Evolutionary conservation across 2,113 vertebrate genomes (phyloP).

Genomic region (Zosterops hypoxanthus): DNA sequence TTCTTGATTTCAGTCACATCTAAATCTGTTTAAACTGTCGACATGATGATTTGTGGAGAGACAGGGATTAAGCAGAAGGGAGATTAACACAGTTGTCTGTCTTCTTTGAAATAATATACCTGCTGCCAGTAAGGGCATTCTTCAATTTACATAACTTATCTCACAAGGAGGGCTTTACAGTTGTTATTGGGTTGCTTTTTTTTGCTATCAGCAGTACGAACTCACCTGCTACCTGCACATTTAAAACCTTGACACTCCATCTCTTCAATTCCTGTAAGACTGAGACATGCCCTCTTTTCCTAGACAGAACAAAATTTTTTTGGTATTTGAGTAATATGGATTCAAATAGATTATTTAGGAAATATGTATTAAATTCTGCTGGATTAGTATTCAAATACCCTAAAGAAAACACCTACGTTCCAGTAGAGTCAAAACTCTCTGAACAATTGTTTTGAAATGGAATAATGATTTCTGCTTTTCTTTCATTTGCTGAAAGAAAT

Average conservation of each 20-base stretch:
- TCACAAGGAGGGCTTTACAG: slow-evolving; percentile 36
- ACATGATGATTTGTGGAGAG: slow-evolving; percentile 73
- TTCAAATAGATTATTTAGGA: slow-evolving; percentile 1
- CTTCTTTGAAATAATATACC: slow-evolving; percentile 75
- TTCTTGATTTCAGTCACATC: slow-evolving; percentile 79
- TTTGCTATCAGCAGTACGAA: slow-evolving; percentile 46
- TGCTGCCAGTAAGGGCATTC: slow-evolving; percentile 73
- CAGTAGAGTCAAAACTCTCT: not conserved
- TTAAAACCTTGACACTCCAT: slow-evolving; percentile 5
- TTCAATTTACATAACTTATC: slow-evolving; percentile 76
- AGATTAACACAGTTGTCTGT: slow-evolving; percentile 79
- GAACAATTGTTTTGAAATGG: not conserved
- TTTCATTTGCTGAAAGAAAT: not conserved
- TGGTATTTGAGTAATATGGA: not conserved
- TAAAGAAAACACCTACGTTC: not conserved
- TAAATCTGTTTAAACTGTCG: slow-evolving; percentile 78
- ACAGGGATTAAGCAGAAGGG: slow-evolving; percentile 73
- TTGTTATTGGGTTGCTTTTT: slow-evolving; percentile 64
- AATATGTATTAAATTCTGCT: not conserved
- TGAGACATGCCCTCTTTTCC: not conserved
- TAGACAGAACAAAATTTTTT: not conserved
- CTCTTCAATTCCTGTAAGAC: not conserved
- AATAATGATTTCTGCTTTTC: not conserved
- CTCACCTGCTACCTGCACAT: slow-evolving; percentile 2
- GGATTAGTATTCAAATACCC: not conserved